These are phyloP conservation scores for Anableps anableps DNA, from an alignment of 2,797 vertebrate genomes.

Conservation along the genomic window DNA sequence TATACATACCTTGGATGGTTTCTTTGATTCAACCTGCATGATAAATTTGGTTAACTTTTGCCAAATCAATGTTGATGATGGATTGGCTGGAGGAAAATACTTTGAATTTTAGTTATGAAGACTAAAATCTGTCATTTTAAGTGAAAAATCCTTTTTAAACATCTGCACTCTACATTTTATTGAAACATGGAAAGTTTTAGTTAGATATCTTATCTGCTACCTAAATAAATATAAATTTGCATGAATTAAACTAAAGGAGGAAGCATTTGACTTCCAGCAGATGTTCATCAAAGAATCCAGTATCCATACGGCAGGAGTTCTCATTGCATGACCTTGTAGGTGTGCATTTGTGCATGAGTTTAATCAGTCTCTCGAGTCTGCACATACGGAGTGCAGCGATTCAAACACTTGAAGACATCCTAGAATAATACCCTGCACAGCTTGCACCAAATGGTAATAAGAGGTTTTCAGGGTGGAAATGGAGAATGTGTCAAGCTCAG, in stretches of 20 bases:
- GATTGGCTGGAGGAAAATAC: conserved; percentile 4
- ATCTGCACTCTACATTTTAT: not conserved
- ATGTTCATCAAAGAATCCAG: not conserved
- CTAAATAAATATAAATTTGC: not conserved
- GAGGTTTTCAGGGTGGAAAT: conserved; percentile 12
- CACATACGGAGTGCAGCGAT: not conserved
- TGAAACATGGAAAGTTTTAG: not conserved
- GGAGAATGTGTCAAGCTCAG: conserved; percentile 16
- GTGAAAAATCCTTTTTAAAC: not conserved
- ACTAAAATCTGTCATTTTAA: not conserved
- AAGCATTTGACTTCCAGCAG: not conserved
- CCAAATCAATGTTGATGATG: not conserved
- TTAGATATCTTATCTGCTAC: not conserved
- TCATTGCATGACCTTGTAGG: not conserved
- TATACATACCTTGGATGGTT: not conserved
- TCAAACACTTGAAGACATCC: conserved; percentile 14
- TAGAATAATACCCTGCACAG: conserved; percentile 3
- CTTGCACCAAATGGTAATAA: conserved; percentile 10
- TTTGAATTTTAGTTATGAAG: conserved; percentile 12
- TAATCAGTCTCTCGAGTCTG: not conserved
- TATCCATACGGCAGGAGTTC: not conserved
- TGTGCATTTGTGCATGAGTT: not conserved
- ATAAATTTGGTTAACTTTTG: conserved; percentile 5
- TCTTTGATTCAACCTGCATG: not conserved
- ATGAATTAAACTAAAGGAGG: not conserved